phyloP scores from a whole-genome alignment of 1,140 invertebrate species.

The Chironomus tepperi region DNA sequence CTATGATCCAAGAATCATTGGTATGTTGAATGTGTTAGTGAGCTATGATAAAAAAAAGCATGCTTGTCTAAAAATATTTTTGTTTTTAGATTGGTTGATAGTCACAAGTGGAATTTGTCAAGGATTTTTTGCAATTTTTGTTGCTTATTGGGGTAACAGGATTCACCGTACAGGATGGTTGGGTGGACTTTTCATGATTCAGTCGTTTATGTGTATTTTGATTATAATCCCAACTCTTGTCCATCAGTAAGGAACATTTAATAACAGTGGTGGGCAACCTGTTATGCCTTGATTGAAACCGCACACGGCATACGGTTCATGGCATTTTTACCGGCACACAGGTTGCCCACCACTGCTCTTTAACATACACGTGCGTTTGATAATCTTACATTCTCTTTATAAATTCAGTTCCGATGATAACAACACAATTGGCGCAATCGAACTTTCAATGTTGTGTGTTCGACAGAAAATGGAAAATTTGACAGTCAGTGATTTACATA shows the following conservation, averaged over 20 bases:
- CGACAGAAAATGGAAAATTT: neutral
- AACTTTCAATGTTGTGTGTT: neutral
- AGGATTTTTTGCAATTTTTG: conserved; percentile 42
- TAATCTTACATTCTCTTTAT: conserved; percentile 7
- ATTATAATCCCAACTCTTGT: conserved; percentile 49
- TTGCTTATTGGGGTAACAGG: conserved; percentile 51
- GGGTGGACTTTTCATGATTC: conserved; percentile 47
- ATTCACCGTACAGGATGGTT: conserved; percentile 51
- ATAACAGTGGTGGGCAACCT: too few relatives aligned
- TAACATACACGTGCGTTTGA: conserved; percentile 27
- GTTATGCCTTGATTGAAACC: too few relatives aligned
- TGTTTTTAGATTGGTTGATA: conserved; percentile 46
- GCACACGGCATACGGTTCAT: too few relatives aligned
- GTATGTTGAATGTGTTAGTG: conserved; percentile 33
- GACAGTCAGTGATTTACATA: neutral
- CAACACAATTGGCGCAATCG: neutral
- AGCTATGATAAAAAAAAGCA: neutral
- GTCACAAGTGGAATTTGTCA: conserved; percentile 46
- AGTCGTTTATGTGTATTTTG: conserved; percentile 43
- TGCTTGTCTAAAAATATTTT: neutral
- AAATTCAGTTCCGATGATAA: neutral
- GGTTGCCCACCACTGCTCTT: conserved; percentile 38
- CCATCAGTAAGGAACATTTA: conserved; percentile 37
- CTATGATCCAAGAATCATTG: conserved; percentile 43
- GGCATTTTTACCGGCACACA: too few relatives aligned